Evolutionary conservation across 92 coral and sea anemone species (phyloP).

Genomic region (Anthopleura xanthogrammica): DNA sequence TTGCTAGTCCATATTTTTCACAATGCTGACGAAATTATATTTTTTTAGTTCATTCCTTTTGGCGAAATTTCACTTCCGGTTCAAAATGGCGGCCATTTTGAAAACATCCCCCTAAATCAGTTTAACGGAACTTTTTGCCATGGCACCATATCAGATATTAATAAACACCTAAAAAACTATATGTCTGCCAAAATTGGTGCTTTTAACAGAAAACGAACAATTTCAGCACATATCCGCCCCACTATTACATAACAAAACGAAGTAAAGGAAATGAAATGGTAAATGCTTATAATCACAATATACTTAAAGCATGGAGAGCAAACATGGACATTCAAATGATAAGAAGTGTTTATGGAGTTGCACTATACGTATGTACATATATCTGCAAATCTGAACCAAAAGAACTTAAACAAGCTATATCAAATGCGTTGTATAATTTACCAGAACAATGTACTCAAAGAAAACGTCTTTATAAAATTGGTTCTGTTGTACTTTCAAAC

Average conservation of each 20-base stretch:
- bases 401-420: constrained; percentile 34
- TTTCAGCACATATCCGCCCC: too few species aligned
- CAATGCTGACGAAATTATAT: neutral
- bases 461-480: constrained; percentile 33
- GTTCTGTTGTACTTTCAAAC: constrained; percentile 26
- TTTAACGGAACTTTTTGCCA: too few species aligned
- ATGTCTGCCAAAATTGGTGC: too few species aligned
- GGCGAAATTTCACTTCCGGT: constrained; percentile 37
- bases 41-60: constrained; percentile 5
- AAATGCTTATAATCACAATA: constrained; percentile 36
- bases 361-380: constrained; percentile 46
- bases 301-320: constrained; percentile 48
- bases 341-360: constrained; percentile 43
- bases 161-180: too few species aligned
- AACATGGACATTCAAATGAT: constrained; percentile 57
- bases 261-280: constrained; percentile 25
- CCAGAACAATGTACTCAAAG: constrained; percentile 35
- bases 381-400: constrained; percentile 56
- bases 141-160: too few species aligned
- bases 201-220: too few species aligned
- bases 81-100: constrained; percentile 37
- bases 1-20: too few species aligned
- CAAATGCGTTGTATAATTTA: constrained; percentile 20
- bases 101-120: constrained; percentile 19
- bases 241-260: neutral